Evolutionary conservation across 2,888 invertebrate genomes (phyloP), one percentile per base, ranked within the genome.

Genomic region (Agonopterix alstromeriana): DNA sequence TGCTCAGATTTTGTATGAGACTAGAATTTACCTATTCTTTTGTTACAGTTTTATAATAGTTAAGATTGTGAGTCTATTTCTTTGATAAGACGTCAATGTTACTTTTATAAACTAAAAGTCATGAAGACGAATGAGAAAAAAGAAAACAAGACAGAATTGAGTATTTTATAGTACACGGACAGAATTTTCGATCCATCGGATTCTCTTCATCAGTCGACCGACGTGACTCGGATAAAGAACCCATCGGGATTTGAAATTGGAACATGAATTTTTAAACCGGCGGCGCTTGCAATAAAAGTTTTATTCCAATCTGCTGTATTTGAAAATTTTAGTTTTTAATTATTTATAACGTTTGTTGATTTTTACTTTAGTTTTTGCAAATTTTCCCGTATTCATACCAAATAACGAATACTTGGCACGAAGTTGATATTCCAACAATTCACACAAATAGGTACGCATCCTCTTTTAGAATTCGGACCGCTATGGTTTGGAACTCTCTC

Each of bases 161-260:
- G 27, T 27, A 27, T 27, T 27, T 27, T 27, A 27, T 27, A 27
- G 27, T 27, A 27, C 27, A 7, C 27, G 9, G 47, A 47, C 42
- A 42, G 12, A 8, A 47, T 35, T 42, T 38, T 41, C 47, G 12
- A 40, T 47, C 42, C 47, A 46, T 8, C 40, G 40, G 42, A n/a
- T 38, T 41, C 12, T 42, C 42, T 42, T 47, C 47, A 42, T 47
- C 47, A 47, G 42, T 8, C 35, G 42, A 46, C 17, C 46, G 47
- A 47, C 47, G 47, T 47, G 47, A 47, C 47, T 35, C n/a, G 47
- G 35, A 47, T 47, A 47, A 42, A 47, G 47, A 47, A 42, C 47
- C 47, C 14, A 40, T 10, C 35, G 35, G 42, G 41, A 42, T 47
- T 47, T 42, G 11, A 14, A 47, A 47, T 47, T 47, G n/a, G 47